Evolutionary conservation across 2,888 invertebrate species (phyloP).

Genomic region (Calameuta filiformis): DNA sequence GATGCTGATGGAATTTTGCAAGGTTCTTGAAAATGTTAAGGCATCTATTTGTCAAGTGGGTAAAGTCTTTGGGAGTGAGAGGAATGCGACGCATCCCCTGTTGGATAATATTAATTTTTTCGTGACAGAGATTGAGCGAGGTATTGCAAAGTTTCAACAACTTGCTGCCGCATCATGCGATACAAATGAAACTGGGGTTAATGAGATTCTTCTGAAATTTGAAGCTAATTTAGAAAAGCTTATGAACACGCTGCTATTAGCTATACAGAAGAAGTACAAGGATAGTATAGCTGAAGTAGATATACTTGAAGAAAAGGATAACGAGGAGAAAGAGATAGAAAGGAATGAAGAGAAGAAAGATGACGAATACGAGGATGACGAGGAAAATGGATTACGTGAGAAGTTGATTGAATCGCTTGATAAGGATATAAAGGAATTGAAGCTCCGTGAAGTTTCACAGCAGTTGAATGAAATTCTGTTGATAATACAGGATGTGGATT

Average conservation of each 20-base stretch:
- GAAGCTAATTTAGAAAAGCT: constrained; percentile 64
- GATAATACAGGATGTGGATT: constrained; percentile 66
- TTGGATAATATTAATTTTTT: constrained; percentile 42
- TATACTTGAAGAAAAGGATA: constrained; percentile 59
- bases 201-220: constrained; percentile 54
- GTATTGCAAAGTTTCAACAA: constrained; percentile 35
- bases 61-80: constrained; percentile 29
- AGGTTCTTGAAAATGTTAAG: constrained; percentile 31
- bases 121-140: constrained; percentile 28
- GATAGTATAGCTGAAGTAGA: constrained; percentile 58
- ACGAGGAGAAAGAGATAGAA: constrained; percentile 46
- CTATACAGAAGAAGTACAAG: constrained; percentile 73
- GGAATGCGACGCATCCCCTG: constrained; percentile 51
- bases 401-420: constrained; percentile 74
- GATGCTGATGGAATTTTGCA: constrained; percentile 39
- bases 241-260: constrained; percentile 68
- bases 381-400: constrained; percentile 76
- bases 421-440: constrained; percentile 72
- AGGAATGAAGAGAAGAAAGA: constrained; percentile 60
- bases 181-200: constrained; percentile 47
- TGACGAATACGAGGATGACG: constrained; percentile 67
- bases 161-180: constrained; percentile 58
- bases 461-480: constrained; percentile 53
- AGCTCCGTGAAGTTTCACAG: constrained; percentile 66
- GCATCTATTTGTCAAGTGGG: constrained; percentile 29